Evolutionary conservation across 2,888 invertebrate genomes (phyloP), one percentile per base, ranked within the genome.

Genomic region (Habroteleia sp.): DNA sequence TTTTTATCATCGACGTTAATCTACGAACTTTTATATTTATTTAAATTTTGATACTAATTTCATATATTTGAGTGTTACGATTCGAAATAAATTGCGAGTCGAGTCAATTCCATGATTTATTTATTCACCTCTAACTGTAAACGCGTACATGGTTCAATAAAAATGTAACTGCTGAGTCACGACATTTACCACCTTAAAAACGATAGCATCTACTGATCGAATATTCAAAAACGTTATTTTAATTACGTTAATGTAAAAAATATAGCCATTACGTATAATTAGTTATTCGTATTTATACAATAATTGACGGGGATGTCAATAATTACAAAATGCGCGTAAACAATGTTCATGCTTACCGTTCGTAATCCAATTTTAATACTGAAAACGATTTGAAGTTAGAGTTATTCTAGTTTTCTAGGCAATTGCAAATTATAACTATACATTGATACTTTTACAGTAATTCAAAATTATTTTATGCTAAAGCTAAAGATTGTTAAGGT

Each of bases 121-220:
- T 62, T 62, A 48, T 48, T 62, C 48, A 62, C 16, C 48, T 48
- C 29, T 48, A 44, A 60, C 29, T 62, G 46, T 60, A 58, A 46
- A 37, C 46, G 44, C 16, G 11, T 60, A 62, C 62, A 62, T 23
- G 31, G 41, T 62, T 48, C 23, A 48, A 50, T 23, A 23, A 62
- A 62, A 39, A 14, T 10, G 20, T 50, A 37, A 62, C 48, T 39
- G 46, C 41, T 33, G 42, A 25, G 48, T 46, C 20, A 39, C 39
- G 11, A 62, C 23, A 50, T 50, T 31, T 25, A 50, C 29, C 48
- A 20, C 6, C 20, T 20, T 50, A 48, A n/a, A 25, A 31, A 29
- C 16, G 50, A 37, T 11, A 35, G 7, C 13, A 56, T 31, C 13
- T 16, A 17, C 10, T 2, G 6, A 31, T 31, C 13, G 29, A 29